phyloP scores from a whole-genome alignment of 1,140 invertebrate species.

The Camponotus vicinus region DNA sequence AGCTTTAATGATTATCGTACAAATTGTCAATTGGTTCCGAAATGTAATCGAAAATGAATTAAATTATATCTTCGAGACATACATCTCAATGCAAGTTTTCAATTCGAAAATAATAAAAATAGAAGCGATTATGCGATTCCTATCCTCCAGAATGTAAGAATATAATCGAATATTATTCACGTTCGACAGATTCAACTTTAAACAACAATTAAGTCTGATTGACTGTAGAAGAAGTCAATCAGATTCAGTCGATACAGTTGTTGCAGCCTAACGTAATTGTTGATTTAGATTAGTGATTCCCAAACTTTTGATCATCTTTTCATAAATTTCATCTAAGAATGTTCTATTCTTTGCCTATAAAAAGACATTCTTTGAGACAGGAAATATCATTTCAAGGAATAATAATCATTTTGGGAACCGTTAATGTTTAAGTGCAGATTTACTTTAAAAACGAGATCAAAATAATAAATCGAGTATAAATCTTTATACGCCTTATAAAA shows the following conservation, averaged over 20 bases:
- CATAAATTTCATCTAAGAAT: neutral
- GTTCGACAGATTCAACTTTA: neutral
- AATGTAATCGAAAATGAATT: constrained; percentile 5
- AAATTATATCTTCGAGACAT: constrained; percentile 2
- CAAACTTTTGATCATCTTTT: neutral
- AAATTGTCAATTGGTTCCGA: constrained; percentile 14
- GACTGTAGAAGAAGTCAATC: neutral
- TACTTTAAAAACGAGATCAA: constrained; percentile 33
- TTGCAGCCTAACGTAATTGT: neutral
- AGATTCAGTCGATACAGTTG: neutral
- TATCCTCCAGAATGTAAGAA: neutral
- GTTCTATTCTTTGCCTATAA: neutral
- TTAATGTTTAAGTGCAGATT: neutral
- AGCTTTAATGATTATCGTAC: neutral
- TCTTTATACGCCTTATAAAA: neutral
- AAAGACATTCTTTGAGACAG: neutral
- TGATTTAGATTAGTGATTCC: neutral
- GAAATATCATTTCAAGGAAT: too few species aligned
- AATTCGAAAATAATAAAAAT: neutral
- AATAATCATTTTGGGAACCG: neutral
- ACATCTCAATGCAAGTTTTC: neutral
- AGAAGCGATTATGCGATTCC: neutral
- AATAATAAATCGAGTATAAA: neutral
- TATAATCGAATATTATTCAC: neutral
- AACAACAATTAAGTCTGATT: neutral